These are phyloP conservation scores for Tamandua tetradactyla DNA, from an alignment of 2,797 vertebrate species.

Conservation along the genomic window DNA sequence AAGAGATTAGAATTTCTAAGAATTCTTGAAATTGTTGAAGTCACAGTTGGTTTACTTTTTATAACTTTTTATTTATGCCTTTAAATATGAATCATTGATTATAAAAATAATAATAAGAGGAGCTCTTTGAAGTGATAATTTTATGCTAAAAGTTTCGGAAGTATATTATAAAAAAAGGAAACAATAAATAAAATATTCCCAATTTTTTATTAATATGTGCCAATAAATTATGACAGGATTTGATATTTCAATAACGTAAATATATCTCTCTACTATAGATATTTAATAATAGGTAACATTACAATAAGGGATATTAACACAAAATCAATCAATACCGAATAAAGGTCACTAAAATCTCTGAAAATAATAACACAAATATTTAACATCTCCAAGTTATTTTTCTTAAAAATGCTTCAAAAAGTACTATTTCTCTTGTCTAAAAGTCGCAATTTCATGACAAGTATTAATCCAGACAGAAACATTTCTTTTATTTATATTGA, in stretches of 20 bases:
- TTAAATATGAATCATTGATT: neutral
- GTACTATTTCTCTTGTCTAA: neutral
- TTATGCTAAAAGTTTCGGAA: neutral
- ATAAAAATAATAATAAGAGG: neutral
- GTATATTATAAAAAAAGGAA: neutral
- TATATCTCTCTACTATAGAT: neutral
- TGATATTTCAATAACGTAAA: neutral
- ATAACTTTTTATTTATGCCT: neutral
- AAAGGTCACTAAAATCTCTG: constrained; percentile 1
- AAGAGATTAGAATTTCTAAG: neutral
- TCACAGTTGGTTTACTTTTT: neutral
- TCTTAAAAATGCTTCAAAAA: constrained; percentile 16
- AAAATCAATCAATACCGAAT: neutral
- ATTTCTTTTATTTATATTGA: neutral
- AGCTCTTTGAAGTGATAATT: neutral
- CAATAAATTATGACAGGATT: neutral
- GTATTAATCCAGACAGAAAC: neutral
- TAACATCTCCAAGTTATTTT: constrained; percentile 9
- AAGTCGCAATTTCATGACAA: neutral
- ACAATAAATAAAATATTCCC: neutral
- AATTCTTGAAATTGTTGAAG: neutral
- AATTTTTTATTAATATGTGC: neutral
- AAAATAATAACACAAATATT: neutral
- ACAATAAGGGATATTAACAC: neutral
- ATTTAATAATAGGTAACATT: neutral